Percentiles rank a stretch among this genome's conserved stretches.
phyloP scores from a whole-genome alignment of 2,113 vertebrate species.

The Zosterops japonicus region DNA sequence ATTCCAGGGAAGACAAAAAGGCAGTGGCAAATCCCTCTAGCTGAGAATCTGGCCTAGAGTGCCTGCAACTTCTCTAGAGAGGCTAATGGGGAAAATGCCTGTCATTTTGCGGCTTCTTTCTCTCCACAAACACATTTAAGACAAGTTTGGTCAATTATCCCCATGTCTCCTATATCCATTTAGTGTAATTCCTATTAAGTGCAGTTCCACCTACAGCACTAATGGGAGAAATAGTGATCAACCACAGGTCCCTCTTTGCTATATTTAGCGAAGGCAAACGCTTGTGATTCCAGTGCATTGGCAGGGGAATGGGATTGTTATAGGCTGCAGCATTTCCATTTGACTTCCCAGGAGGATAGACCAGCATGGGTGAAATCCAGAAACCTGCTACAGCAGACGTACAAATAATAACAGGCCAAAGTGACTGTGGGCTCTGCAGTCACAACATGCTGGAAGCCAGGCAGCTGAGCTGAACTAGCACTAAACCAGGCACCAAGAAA shows the following conservation, averaged over 20 bases:
- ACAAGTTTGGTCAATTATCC: conserved; percentile 73
- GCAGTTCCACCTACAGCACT: conserved; percentile 73
- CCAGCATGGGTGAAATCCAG: conserved; percentile 59
- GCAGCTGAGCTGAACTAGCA: not conserved
- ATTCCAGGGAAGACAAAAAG: conserved; percentile 29
- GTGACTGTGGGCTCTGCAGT: conserved; percentile 21
- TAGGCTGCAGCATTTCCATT: conserved; percentile 49
- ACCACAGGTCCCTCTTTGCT: conserved; percentile 62
- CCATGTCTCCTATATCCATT: conserved; percentile 73
- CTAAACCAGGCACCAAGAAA: not conserved
- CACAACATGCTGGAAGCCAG: not conserved
- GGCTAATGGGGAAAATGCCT: conserved; percentile 67
- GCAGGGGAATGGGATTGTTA: conserved; percentile 63
- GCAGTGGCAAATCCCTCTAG: conserved; percentile 4
- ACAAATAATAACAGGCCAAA: conserved; percentile 34
- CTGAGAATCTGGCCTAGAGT: conserved; percentile 54
- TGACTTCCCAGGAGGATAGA: conserved; percentile 55
- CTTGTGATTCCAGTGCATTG: conserved; percentile 47
- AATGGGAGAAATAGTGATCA: conserved; percentile 70
- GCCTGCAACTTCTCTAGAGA: conserved; percentile 52
- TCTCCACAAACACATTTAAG: conserved; percentile 70
- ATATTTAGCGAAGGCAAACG: conserved; percentile 46
- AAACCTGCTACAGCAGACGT: conserved; percentile 31
- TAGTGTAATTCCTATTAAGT: conserved; percentile 75
- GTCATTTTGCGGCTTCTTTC: conserved; percentile 70